These are phyloP conservation scores for Meiosimyza platycephala DNA, from an alignment of 2,888 invertebrate species.

Conservation along the genomic window DNA sequence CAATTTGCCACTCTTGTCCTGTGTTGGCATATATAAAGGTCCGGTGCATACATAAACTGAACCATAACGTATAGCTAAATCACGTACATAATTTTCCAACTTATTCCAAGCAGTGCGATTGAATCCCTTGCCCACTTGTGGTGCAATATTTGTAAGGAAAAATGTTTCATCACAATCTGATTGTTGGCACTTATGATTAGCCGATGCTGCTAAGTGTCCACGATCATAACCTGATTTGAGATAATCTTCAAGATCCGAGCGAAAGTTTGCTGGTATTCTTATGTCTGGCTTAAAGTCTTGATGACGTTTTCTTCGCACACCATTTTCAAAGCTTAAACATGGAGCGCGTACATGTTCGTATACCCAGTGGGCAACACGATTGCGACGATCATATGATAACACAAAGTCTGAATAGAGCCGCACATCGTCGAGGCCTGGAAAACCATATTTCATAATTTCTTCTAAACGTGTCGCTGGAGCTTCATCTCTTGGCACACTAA, in stretches of 20 bases:
- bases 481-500: neutral
- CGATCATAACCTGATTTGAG: conserved; percentile 91
- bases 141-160: conserved; percentile 91
- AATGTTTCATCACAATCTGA: conserved; percentile 90
- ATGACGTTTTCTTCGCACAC: conserved; percentile 75
- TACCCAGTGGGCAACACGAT: conserved; percentile 93
- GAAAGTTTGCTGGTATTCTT: conserved; percentile 83
- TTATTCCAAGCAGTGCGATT: conserved; percentile 91
- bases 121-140: conserved; percentile 93
- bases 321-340: conserved; percentile 72
- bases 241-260: conserved; percentile 85
- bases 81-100: conserved; percentile 84
- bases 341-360: conserved; percentile 90
- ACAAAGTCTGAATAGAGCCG: conserved; percentile 90
- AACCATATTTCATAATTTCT: conserved; percentile 93
- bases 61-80: conserved; percentile 74
- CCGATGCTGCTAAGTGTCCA: conserved; percentile 96
- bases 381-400: conserved; percentile 89
- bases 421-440: conserved; percentile 87
- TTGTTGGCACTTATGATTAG: conserved; percentile 86
- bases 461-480: conserved; percentile 65
- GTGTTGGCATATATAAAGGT: conserved; percentile 86
- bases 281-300: conserved; percentile 87
- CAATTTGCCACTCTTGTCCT: conserved; percentile 74
- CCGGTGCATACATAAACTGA: conserved; percentile 93